A percentile compares a stretch with the other conserved stretches of the same genome.
Conservation (phyloP, 2,888 invertebrate genomes). For the Drepana falcataria region DNA sequence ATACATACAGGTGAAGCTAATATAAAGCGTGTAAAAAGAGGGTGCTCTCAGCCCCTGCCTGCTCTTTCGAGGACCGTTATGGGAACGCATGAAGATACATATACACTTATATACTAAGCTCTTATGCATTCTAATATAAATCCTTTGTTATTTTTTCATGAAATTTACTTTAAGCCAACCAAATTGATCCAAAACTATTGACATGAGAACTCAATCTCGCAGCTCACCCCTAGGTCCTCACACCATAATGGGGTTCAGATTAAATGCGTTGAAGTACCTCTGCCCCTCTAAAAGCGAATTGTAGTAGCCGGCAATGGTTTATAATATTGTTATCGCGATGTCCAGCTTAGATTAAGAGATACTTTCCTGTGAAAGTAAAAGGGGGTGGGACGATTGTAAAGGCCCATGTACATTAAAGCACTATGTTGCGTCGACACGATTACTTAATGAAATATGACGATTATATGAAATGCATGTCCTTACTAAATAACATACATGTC, state of each 20-base stretch:
- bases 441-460: no score
- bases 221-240: conserved; percentile 36
- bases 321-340: conserved; percentile 67
- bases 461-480: no score
- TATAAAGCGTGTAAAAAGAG: no score
- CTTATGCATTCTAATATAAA: no score
- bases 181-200: conserved; percentile 32
- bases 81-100: no score
- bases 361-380: conserved; percentile 31
- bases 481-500: no score
- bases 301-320: conserved; percentile 63
- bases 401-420: not conserved
- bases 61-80: no score
- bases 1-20: no score
- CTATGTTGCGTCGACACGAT: not conserved
- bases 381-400: conserved; percentile 2
- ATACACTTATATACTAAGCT: no score
- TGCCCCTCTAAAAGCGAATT: conserved; percentile 70
- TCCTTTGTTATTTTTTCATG: no score
- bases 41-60: no score
- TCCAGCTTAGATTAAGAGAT: conserved; percentile 66
- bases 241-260: conserved; percentile 58
- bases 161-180: no score
- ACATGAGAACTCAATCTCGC: conserved; percentile 15
- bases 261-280: conserved; percentile 63